Evolutionary conservation across 2,888 invertebrate species (phyloP).

Genomic region (Zele albiditarsus): DNA sequence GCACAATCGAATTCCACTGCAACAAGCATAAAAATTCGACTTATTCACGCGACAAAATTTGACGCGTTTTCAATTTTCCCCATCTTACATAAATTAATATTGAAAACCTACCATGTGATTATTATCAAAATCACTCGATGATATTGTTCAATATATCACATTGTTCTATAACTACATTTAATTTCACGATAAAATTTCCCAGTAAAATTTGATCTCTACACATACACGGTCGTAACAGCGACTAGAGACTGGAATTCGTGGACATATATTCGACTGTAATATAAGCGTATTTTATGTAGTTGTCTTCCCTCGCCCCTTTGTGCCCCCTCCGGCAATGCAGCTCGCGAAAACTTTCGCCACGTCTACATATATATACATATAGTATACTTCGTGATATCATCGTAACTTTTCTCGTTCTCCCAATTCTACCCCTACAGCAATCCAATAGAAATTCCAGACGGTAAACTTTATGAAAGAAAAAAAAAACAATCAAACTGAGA

Average conservation of each 20-base stretch:
- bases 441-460: not conserved
- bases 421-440: not conserved
- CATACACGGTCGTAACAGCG: not conserved
- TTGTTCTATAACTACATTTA: too few relatives aligned
- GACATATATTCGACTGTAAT: conserved; percentile 19
- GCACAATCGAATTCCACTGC: too few relatives aligned
- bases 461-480: not conserved
- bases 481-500: not conserved
- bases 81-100: too few relatives aligned
- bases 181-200: too few relatives aligned
- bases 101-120: too few relatives aligned
- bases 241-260: not conserved
- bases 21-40: too few relatives aligned
- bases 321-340: not conserved
- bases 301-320: not conserved
- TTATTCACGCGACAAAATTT: too few relatives aligned
- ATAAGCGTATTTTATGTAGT: not conserved
- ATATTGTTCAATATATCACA: too few relatives aligned
- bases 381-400: not conserved
- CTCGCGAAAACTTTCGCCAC: conserved; percentile 29
- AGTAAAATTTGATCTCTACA: not conserved
- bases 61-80: too few relatives aligned
- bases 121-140: too few relatives aligned
- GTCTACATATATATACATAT: conserved; percentile 9
- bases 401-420: conserved; percentile 1